A percentile compares a stretch with the other conserved stretches of the same genome.
Evolutionary conservation across 2,888 invertebrate species (phyloP).

Genomic region (Mesorhabditis spiculigera): DNA sequence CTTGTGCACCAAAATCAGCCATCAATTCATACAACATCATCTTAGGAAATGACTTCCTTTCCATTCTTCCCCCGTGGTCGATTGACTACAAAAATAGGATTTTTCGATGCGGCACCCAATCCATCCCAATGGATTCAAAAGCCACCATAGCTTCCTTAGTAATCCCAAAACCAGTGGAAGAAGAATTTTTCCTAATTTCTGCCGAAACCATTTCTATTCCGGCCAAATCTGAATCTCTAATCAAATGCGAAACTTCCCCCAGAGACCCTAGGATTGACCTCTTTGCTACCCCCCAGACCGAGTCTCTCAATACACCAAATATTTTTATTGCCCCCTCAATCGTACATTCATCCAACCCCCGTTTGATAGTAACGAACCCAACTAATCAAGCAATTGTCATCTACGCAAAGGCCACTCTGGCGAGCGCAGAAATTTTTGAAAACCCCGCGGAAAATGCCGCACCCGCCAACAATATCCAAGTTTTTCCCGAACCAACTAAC

Average conservation of each 20-base stretch:
- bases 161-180: constrained; percentile 7
- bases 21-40: constrained; percentile 15
- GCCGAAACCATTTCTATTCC: constrained; percentile 10
- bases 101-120: constrained; percentile 9
- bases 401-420: constrained; percentile 5
- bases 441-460: too few relatives aligned
- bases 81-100: constrained; percentile 9
- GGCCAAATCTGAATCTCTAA: constrained; percentile 9
- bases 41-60: constrained; percentile 14
- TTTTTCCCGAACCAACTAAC: too few relatives aligned
- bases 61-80: constrained; percentile 9
- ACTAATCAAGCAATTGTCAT: constrained; percentile 9
- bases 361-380: constrained; percentile 10
- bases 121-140: constrained; percentile 1
- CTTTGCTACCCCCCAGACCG: neutral
- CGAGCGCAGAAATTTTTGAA: too few relatives aligned
- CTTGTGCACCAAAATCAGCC: neutral
- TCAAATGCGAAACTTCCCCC: constrained; percentile 8
- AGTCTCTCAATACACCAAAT: neutral
- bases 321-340: constrained; percentile 9
- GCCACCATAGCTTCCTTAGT: neutral
- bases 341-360: neutral
- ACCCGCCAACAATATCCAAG: too few relatives aligned
- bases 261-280: constrained; percentile 1
- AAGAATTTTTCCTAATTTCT: too few relatives aligned